These are phyloP conservation scores for Tyrophagus putrescentiae DNA, from an alignment of 1,140 invertebrate genomes.

Conservation along the genomic window DNA sequence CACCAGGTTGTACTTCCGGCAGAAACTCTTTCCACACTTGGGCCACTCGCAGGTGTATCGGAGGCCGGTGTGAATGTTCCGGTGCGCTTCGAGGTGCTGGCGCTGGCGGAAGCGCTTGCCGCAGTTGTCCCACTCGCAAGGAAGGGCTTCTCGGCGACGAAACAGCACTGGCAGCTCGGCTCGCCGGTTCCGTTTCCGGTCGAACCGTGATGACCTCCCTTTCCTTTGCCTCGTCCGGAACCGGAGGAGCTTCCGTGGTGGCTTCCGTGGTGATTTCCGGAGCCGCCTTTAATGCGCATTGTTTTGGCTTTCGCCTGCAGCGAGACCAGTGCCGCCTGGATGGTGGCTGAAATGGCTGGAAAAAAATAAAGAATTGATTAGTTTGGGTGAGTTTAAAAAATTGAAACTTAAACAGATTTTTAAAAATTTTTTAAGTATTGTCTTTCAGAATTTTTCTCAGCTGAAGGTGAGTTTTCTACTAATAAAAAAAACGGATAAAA, in stretches of 20 bases:
- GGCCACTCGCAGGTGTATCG: conserved; percentile 8
- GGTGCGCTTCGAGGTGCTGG: conserved; percentile 2
- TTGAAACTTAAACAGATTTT: no score
- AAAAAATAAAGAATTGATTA: not conserved
- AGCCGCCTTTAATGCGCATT: no score
- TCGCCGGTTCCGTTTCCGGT: not conserved
- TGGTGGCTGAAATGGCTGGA: not conserved
- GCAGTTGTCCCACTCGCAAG: conserved; percentile 7
- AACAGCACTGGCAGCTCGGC: not conserved
- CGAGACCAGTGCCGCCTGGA: not conserved
- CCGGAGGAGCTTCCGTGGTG: no score
- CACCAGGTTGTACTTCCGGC: not conserved
- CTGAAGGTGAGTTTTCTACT: no score
- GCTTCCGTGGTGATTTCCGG: no score
- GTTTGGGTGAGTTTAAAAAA: not conserved
- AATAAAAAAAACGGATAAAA: no score
- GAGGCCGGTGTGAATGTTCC: conserved; percentile 8
- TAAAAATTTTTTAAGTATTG: no score
- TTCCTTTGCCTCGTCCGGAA: no score
- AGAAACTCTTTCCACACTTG: conserved; percentile 10
- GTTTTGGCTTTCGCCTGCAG: not conserved
- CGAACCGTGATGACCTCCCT: no score
- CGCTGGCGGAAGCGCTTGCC: conserved; percentile 12
- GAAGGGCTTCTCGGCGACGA: not conserved
- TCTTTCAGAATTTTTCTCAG: no score